Evolutionary conservation across 2,113 vertebrate genomes (phyloP).

Genomic region (Baryphthengus martii): DNA sequence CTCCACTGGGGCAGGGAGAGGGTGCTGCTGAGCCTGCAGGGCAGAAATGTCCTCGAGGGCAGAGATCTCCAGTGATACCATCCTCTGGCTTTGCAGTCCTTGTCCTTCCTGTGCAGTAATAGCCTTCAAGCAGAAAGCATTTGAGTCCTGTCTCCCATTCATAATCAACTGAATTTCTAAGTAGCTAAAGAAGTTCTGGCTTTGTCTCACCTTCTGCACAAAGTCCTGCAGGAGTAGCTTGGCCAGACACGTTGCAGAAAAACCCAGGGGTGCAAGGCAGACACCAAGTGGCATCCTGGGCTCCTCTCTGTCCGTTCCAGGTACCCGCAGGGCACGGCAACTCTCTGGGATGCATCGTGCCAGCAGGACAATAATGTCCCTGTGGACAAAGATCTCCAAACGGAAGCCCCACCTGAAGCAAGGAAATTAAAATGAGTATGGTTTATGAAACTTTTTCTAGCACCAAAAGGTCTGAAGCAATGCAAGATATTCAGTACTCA

Average conservation of each 20-base stretch:
- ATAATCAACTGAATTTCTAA: neutral
- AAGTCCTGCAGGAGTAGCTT: conserved; percentile 71
- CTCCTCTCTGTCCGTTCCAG: conserved; percentile 80
- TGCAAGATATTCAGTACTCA: conserved; percentile 35
- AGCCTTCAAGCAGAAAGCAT: conserved; percentile 71
- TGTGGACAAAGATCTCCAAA: conserved; percentile 82
- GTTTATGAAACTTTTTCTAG: fast-evolving
- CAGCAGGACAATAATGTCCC: conserved; percentile 81
- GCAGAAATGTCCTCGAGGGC: conserved; percentile 80
- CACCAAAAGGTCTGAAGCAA: neutral
- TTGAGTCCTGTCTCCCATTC: neutral
- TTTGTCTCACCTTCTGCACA: conserved; percentile 73
- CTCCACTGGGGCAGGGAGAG: conserved; percentile 72
- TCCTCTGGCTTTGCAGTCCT: conserved; percentile 72
- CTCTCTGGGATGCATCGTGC: conserved; percentile 75
- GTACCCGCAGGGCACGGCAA: conserved; percentile 83
- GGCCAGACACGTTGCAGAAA: conserved; percentile 80
- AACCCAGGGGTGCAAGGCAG: conserved; percentile 82
- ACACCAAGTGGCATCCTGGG: conserved; percentile 76
- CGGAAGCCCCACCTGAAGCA: conserved; percentile 68
- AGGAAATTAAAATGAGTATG: fast-evolving
- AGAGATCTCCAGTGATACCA: conserved; percentile 72
- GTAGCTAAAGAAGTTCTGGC: neutral
- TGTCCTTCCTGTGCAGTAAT: conserved; percentile 79
- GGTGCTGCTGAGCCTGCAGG: conserved; percentile 77